Conservation (phyloP, 2,888 invertebrate genomes). For the Zygogramma bicolorata region DNA sequence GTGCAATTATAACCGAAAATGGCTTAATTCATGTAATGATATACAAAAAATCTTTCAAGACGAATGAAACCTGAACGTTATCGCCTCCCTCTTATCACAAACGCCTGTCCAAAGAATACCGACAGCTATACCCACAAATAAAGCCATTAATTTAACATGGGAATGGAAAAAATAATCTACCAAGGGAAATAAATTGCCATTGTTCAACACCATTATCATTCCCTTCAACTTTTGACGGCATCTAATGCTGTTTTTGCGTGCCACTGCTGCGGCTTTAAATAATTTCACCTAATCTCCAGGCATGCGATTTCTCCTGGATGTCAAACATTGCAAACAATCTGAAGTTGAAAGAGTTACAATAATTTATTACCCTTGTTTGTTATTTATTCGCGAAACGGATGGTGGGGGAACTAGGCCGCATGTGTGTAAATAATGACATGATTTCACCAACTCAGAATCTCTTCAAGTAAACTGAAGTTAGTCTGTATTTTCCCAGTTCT, state of each 20-base stretch:
- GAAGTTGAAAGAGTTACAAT: constrained; percentile 33
- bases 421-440: not conserved
- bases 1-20: too few relatives aligned
- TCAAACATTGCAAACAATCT: constrained; percentile 39
- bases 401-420: not conserved
- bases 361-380: constrained; percentile 37
- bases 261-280: constrained; percentile 13
- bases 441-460: too few relatives aligned
- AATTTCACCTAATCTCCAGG: constrained; percentile 43
- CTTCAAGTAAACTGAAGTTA: too few relatives aligned
- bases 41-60: too few relatives aligned
- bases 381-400: not conserved
- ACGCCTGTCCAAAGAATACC: not conserved
- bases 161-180: constrained; percentile 13
- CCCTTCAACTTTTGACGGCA: constrained; percentile 33
- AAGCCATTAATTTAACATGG: constrained; percentile 19
- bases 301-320: constrained; percentile 45
- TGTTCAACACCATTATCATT: constrained; percentile 37
- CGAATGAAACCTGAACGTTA: too few relatives aligned
- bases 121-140: not conserved
- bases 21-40: too few relatives aligned
- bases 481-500: too few relatives aligned
- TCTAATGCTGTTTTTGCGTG: constrained; percentile 43
- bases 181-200: constrained; percentile 35
- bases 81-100: not conserved